Conservation (phyloP, 2,797 vertebrate genomes). For the Synaphobranchus kaupii region DNA sequence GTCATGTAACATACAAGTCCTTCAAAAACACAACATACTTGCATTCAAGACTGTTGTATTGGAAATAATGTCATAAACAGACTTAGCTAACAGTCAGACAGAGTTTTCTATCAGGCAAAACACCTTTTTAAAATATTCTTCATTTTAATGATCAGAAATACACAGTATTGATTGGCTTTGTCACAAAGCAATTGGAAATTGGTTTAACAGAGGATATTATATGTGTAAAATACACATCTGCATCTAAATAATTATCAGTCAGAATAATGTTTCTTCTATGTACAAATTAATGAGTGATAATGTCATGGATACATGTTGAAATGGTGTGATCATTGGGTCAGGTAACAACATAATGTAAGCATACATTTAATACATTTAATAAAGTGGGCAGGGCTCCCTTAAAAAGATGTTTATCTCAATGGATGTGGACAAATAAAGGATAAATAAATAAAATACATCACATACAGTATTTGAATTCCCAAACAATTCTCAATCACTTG, state of each 20-base stretch:
- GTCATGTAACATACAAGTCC: background rate
- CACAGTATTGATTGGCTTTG: conserved; percentile 9
- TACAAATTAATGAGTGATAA: background rate
- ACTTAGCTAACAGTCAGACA: background rate
- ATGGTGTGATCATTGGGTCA: background rate
- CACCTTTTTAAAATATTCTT: background rate
- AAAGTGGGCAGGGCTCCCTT: background rate
- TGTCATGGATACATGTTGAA: background rate
- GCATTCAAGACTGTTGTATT: background rate
- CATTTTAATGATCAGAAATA: background rate
- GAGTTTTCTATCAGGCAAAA: background rate
- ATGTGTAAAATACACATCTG: background rate
- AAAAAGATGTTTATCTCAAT: background rate
- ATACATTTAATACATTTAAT: background rate
- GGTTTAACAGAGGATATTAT: background rate
- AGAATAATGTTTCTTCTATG: background rate
- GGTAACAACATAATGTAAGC: background rate
- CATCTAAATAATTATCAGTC: background rate
- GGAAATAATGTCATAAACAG: background rate
- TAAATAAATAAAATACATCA: background rate
- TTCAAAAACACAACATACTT: background rate
- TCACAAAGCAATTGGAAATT: background rate
- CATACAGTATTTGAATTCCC: background rate
- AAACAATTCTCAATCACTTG: background rate
- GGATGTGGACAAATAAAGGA: background rate